Base-by-base conservation (phyloP, 2,888 invertebrate species). In the Cynaeus angustus region DNA sequence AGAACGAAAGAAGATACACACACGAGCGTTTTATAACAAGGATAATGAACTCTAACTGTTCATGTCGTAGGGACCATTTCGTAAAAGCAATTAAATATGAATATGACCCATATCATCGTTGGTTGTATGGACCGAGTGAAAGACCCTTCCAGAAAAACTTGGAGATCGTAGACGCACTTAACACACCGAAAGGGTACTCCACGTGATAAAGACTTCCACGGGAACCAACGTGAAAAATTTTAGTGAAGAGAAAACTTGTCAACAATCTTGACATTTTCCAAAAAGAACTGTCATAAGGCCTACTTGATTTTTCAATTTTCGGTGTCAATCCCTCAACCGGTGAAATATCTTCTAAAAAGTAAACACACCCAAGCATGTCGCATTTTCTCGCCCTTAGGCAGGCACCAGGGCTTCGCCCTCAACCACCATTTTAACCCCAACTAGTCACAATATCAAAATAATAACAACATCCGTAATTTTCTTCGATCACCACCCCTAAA, bases 11-110 rank as follows among this genome's bases (percentile, higher is more conserved):
- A 69, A 71, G 72, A 73, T 68, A 71, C 74, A 74, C 53, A 53
- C 64, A 53, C 52, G 53, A 72, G 72, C 73, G 72, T 76, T 76
- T 74, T 77, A 56, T 62, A 65, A 70, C 73, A 74, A 81, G 81
- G 81, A 81, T 79, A 80, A 79, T 79, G 81, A 81, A 81, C 80
- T 79, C 77, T 81, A 81, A 81, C 80, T 79, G 80, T 81, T 79
- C 75, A 77, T 73, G 71, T 68, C 75, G 73, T 80, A 80, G 76
- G 78, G 80, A 72, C 78, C 74, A 77, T 77, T 73, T 75, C 73
- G 74, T 74, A 75, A 69, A 74, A 72, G 72, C 76, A 79, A 78
- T 79, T 77, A 77, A 74, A 75, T 76, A 75, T 76, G 74, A 75
- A 77, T 76, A 75, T 79, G 70, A 70, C 70, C 70, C 70, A 70